Evolutionary conservation across 2,113 vertebrate genomes (phyloP).

Genomic region (Labrus mixtus): DNA sequence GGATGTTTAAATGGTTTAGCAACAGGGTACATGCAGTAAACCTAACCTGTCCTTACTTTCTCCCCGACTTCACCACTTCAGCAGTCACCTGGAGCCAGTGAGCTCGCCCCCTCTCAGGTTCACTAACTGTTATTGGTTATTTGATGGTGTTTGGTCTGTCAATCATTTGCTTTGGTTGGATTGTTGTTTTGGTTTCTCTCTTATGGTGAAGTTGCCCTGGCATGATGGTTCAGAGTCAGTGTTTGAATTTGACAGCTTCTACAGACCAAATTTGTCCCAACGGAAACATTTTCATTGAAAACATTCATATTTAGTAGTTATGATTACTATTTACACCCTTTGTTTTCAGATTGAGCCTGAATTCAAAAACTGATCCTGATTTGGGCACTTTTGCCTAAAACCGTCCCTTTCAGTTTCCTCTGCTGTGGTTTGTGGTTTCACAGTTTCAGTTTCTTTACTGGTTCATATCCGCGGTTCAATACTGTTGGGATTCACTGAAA

Average conservation of each 20-base stretch:
- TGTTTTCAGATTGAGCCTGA: slow-evolving; percentile 29
- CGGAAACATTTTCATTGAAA: neutral
- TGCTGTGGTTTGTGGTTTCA: slow-evolving; percentile 41
- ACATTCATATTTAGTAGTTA: neutral
- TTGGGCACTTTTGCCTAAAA: slow-evolving; percentile 43
- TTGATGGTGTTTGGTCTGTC: slow-evolving; percentile 59
- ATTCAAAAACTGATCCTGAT: slow-evolving; percentile 42
- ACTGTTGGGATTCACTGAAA: slow-evolving; percentile 20
- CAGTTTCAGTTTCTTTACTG: slow-evolving; percentile 47
- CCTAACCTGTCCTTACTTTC: slow-evolving; percentile 60
- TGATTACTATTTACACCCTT: neutral
- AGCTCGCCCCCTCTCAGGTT: slow-evolving; percentile 67
- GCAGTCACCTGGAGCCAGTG: slow-evolving; percentile 66
- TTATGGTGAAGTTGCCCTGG: slow-evolving; percentile 38
- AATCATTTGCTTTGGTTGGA: slow-evolving; percentile 43
- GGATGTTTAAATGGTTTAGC: neutral
- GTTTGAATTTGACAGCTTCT: slow-evolving; percentile 11
- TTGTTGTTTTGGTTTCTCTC: slow-evolving; percentile 37
- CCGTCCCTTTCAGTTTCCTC: slow-evolving; percentile 45
- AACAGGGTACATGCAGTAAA: neutral
- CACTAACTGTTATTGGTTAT: slow-evolving; percentile 44
- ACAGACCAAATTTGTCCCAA: slow-evolving; percentile 28
- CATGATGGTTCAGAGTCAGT: slow-evolving; percentile 19
- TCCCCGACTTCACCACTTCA: slow-evolving; percentile 35
- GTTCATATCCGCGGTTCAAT: slow-evolving; percentile 22